A percentile compares a stretch with the other conserved stretches of the same genome.
Evolutionary conservation across 1,140 invertebrate species (phyloP).

Genomic region (Lasioglossum baleicum): DNA sequence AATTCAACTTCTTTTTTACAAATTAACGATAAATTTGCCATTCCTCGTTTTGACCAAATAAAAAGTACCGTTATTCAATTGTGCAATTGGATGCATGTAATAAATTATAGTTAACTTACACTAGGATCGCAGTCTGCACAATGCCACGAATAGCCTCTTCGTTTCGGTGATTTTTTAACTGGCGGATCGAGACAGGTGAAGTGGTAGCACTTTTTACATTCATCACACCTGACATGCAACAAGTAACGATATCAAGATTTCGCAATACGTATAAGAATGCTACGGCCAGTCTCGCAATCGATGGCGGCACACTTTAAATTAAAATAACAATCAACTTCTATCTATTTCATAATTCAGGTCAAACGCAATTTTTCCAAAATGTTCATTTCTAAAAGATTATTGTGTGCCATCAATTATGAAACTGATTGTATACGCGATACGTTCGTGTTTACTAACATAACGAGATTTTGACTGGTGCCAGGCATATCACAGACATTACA

Average conservation of each 20-base stretch:
- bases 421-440: background rate
- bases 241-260: slow-evolving; percentile 11
- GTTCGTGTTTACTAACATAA: slow-evolving; percentile 81
- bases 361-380: too few relatives aligned
- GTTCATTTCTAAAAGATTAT: too few relatives aligned
- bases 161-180: slow-evolving; percentile 95
- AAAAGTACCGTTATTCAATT: slow-evolving; percentile 50
- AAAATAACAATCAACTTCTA: too few relatives aligned
- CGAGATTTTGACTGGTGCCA: slow-evolving; percentile 84
- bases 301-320: too few relatives aligned
- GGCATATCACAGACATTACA: slow-evolving; percentile 85
- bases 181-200: slow-evolving; percentile 95
- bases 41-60: slow-evolving; percentile 45
- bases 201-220: slow-evolving; percentile 94
- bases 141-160: slow-evolving; percentile 96
- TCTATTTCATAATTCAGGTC: too few relatives aligned
- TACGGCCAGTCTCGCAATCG: background rate
- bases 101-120: slow-evolving; percentile 80
- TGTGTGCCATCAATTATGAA: too few relatives aligned
- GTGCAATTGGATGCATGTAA: slow-evolving; percentile 17
- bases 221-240: slow-evolving; percentile 88
- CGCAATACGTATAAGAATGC: background rate
- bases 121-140: slow-evolving; percentile 97
- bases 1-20: background rate
- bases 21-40: background rate